phyloP scores from a whole-genome alignment of 2,797 vertebrate genomes.

The Oreortyx pictus region DNA sequence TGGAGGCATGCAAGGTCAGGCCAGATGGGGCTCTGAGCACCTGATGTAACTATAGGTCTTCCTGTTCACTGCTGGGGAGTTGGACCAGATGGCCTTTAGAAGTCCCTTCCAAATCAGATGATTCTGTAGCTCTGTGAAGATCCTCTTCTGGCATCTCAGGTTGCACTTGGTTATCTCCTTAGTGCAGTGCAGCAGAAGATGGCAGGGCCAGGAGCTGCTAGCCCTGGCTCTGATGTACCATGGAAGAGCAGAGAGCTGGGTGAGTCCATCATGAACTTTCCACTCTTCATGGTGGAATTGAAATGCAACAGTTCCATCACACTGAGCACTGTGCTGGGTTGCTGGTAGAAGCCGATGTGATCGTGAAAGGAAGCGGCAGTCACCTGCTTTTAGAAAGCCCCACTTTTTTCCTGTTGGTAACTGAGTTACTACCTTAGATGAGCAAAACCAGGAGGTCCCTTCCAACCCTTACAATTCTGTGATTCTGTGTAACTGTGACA shows the following conservation, averaged over 20 bases:
- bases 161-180: background rate
- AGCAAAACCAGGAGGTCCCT: background rate
- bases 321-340: background rate
- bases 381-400: background rate
- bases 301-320: rapidly evolving
- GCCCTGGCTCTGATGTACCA: background rate
- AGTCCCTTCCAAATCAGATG: too few relatives aligned
- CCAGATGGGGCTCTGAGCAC: too few relatives aligned
- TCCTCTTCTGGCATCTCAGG: background rate
- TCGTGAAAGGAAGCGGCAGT: background rate
- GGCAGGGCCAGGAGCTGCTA: background rate
- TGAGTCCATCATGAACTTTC: too few relatives aligned
- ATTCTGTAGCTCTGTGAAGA: background rate
- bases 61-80: too few relatives aligned
- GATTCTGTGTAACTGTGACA: background rate
- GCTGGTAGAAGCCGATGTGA: background rate
- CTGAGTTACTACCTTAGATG: background rate
- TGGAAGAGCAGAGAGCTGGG: background rate
- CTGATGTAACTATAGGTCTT: too few relatives aligned
- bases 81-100: too few relatives aligned
- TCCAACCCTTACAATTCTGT: too few relatives aligned
- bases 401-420: rapidly evolving
- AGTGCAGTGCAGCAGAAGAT: background rate
- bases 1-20: too few relatives aligned
- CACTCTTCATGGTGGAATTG: background rate